Evolutionary conservation across 2,888 invertebrate genomes (phyloP).

Genomic region (Agrilus cyanescens): DNA sequence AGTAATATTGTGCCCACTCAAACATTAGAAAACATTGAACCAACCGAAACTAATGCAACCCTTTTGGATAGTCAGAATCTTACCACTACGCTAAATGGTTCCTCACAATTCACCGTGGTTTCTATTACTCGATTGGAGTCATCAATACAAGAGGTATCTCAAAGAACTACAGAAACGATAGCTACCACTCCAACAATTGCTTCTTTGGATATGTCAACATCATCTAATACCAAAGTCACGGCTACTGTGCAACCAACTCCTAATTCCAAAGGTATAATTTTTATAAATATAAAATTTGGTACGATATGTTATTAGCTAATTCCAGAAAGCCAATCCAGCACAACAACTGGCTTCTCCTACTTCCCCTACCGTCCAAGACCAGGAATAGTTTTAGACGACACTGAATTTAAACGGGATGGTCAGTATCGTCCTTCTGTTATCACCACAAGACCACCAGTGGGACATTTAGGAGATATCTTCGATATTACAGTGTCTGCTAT

Average conservation of each 20-base stretch:
- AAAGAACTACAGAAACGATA: constrained; percentile 20
- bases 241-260: too few relatives aligned
- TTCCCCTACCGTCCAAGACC: constrained; percentile 65
- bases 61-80: constrained; percentile 4
- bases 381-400: constrained; percentile 76
- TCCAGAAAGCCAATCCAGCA: constrained; percentile 5
- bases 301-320: background rate
- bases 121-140: constrained; percentile 32
- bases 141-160: constrained; percentile 33
- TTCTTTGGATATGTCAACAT: too few relatives aligned
- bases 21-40: background rate
- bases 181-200: constrained; percentile 7
- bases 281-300: too few relatives aligned
- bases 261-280: too few relatives aligned
- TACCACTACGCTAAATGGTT: constrained; percentile 3
- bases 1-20: background rate
- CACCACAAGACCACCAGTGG: constrained; percentile 36
- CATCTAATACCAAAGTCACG: too few relatives aligned
- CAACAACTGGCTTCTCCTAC: constrained; percentile 36
- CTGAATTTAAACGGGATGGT: constrained; percentile 63
- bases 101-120: constrained; percentile 16
- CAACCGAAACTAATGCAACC: constrained; percentile 8
- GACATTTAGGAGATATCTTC: constrained; percentile 64
- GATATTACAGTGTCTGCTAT: constrained; percentile 82
- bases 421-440: constrained; percentile 29